Base-by-base conservation (phyloP, 2,888 invertebrate genomes). In the Campoletis raptor region DNA sequence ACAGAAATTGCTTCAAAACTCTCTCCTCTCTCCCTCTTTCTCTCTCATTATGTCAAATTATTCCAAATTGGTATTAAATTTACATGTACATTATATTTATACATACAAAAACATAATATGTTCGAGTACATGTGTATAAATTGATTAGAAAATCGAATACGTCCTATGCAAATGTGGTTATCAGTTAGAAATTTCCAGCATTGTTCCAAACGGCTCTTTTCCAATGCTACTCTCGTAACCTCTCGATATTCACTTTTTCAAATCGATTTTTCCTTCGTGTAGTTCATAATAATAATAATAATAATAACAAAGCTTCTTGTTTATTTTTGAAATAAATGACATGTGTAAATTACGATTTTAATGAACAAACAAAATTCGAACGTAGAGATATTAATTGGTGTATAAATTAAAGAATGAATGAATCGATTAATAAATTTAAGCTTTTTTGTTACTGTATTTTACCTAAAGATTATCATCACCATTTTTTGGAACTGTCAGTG, bases 1-100 rank as follows among this genome's bases (percentile, higher is more conserved):
- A 85, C 85, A 79, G 82, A 82, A 85, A 85, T 85, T 82, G 79
- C 79, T 66, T 52, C 67, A 77, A 80, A 80, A 84, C 79, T 85
- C 73, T 15, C 18, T 15, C 12, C 12, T 30, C 18, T 24, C 40
- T 21, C 64, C 6, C 57, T 24, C 54, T 21, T 24, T 57, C 57
- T 24, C 57, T 57, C 30, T n/a, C 45, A 6, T 18, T n/a, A 70
- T 24, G 61, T 80, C 80, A 36, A 80, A 80, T 80, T 82, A 77
- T 77, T 45, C 52, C 36, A 77, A 76, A 80, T 73, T 73, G 57
- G 40, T 42, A 40, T 74, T 57, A 24, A 74, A 74, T 57, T 30
- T 42, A 42, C 18, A 70, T 30, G 36, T 30, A 48, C 18, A 48
- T 48, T 30, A 42, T 48, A 30, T 70, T 30, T 24, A 70, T 9